Percentiles rank a stretch among this genome's conserved stretches.
phyloP scores from a whole-genome alignment of 2,888 invertebrate genomes.

The Spicauda simplicius region DNA sequence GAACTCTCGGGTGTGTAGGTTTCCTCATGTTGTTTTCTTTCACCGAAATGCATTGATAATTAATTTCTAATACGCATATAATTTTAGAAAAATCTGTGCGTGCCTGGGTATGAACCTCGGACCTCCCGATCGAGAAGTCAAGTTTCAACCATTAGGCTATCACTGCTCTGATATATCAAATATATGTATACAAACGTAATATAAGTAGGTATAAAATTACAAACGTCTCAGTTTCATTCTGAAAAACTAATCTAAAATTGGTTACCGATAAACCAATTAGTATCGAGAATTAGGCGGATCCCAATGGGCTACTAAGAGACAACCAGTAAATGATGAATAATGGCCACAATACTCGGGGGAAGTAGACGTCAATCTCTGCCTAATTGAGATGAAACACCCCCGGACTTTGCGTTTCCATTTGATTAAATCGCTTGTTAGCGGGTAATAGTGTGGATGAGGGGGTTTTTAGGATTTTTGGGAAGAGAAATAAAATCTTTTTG shows the following conservation, averaged over 20 bases:
- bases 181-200: too few species aligned
- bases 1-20: too few species aligned
- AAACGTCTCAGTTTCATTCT: background rate
- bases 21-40: too few species aligned
- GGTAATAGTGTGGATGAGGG: conserved; percentile 1
- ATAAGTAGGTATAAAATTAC: background rate
- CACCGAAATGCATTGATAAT: too few species aligned
- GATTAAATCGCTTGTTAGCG: conserved; percentile 14
- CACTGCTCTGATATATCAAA: too few species aligned
- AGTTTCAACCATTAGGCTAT: too few species aligned
- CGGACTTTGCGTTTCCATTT: conserved; percentile 37
- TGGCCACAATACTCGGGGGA: conserved; percentile 46
- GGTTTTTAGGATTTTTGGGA: background rate
- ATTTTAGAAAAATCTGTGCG: too few species aligned
- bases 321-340: conserved; percentile 43
- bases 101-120: too few species aligned
- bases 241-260: conserved; percentile 1
- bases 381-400: conserved; percentile 49
- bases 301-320: conserved; percentile 13
- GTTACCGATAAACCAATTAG: conserved; percentile 15
- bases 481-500: background rate
- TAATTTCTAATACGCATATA: too few species aligned
- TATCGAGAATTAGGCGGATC: conserved; percentile 11
- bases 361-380: conserved; percentile 50
- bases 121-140: too few species aligned